Base-by-base conservation (phyloP, 2,888 invertebrate genomes). In the Hartigia nigra region DNA sequence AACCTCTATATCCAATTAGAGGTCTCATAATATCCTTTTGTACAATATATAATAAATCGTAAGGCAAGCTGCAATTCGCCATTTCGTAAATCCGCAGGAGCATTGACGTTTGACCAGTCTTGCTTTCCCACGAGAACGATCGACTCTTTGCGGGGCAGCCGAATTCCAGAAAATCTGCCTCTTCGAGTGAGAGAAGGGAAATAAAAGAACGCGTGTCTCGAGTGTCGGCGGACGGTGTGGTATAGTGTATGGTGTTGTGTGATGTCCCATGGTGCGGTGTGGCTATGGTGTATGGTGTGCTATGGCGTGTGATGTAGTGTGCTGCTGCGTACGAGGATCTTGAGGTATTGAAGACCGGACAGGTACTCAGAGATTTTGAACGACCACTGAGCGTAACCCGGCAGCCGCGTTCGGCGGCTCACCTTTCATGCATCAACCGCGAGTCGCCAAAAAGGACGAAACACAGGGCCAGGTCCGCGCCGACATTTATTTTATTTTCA, bases 351-450 rank as follows among this genome's bases (percentile, higher is more conserved):
- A 80, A 77, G 82, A 80, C 76, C 78, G 78, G 80, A 79, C 80
- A 78, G 79, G 80, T 76, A 80, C 77, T 70, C 36, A 70, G 76
- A 79, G 82, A 82, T 80, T 85, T 84, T 82, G 81, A 79, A 77
- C 76, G 81, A 80, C 78, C 82, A 80, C 77, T 36, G 81, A 83
- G 87, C 85, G 87, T 87, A 88, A 88, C 84, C 79, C 87, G 85
- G 88, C 85, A 87, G 88, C 84, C 83, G 80, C 82, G 85, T 83
- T 83, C 79, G 81, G 84, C 85, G 84, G 85, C 85, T 87, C 87
- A 86, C 82, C 87, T 88, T 87, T 87, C 87, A 87, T 85, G 84
- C 85, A 80, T 82, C 84, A 82, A 86, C 86, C 85, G 82, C 84
- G 85, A 32, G 23, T 34, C 77, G 36, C 72, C 72, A 72, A 72